Percentiles rank a stretch among this genome's conserved stretches.
Evolutionary conservation across 2,888 invertebrate genomes (phyloP).

Genomic region (Scaptomyza caliginosa): DNA sequence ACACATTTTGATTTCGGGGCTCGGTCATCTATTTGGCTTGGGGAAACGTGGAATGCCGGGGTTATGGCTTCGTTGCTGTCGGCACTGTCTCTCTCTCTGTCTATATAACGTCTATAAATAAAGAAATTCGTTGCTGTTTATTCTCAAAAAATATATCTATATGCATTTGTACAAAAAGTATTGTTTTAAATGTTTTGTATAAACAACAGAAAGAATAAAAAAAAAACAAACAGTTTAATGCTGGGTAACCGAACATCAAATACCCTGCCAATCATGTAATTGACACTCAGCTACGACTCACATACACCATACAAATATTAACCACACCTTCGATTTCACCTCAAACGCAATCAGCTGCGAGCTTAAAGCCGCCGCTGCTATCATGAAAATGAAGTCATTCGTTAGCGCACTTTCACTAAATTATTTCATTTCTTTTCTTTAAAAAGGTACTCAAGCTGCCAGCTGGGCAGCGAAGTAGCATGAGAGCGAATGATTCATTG

Average conservation of each 20-base stretch:
- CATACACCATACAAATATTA: neutral
- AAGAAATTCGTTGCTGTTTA: constrained; percentile 43
- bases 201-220: constrained; percentile 12
- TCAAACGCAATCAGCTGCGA: constrained; percentile 49
- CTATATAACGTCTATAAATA: constrained; percentile 54
- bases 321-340: constrained; percentile 4
- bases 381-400: constrained; percentile 59
- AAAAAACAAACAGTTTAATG: neutral
- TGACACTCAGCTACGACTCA: neutral
- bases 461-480: constrained; percentile 45
- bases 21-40: constrained; percentile 22
- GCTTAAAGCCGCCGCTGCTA: constrained; percentile 20
- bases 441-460: constrained; percentile 31
- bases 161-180: constrained; percentile 19
- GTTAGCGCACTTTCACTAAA: constrained; percentile 39
- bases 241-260: neutral
- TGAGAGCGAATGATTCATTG: constrained; percentile 33
- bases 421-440: neutral
- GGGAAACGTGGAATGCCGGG: constrained; percentile 5
- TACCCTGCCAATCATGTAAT: neutral
- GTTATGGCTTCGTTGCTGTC: constrained; percentile 16
- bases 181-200: constrained; percentile 30
- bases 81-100: constrained; percentile 2
- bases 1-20: constrained; percentile 57
- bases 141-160: constrained; percentile 27